Evolutionary conservation across 2,888 invertebrate species (phyloP), one percentile per base, ranked within the genome.

Genomic region (Dichetophora obliterata): DNA sequence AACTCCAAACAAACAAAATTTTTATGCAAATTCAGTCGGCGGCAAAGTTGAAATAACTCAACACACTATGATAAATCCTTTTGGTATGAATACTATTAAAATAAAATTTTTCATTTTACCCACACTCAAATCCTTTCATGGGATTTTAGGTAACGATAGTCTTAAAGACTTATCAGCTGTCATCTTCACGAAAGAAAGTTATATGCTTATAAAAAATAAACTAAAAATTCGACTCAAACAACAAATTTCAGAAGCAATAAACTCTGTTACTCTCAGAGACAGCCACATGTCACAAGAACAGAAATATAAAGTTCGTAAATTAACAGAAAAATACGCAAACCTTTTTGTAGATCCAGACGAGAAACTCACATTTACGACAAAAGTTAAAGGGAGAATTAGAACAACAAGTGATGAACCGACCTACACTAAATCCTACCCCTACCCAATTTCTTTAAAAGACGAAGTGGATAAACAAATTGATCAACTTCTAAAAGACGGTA

Each of bases 61-160:
- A 9, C 31, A 73, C 16, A 50, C 61, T 0, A n/a, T 34, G 8
- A 43, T 22, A 37, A 59, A 71, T 11, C 22, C 43, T 54, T 71
- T 37, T 19, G n/a, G 34, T 37, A 37, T 31, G 27, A 31, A 52
- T 16, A 50, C 27, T 54, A 43, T 34, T 22, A 59, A 70, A 52
- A 61, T 75, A 19, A 75, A 77, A 69, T 75, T n/a, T n/a, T n/a
- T 77, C 52, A 14, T 79, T 9, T 37, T 75, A 3, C 79, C 75
- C 8, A 34, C 75, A n/a, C 24, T 79, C 24, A 72, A 69, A 69
- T 75, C 75, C 0, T 79, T 77, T 73, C 59, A 77, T 31, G 77
- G 59, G 2, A 79, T 79, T 69, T 27, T 77, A n/a, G 77, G 76
- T 1, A 68, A 76, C 24, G 76, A 79, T 24, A 78, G 50, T 27